Evolutionary conservation across 2,113 vertebrate genomes (phyloP).

Genomic region (Vicugna pacos): DNA sequence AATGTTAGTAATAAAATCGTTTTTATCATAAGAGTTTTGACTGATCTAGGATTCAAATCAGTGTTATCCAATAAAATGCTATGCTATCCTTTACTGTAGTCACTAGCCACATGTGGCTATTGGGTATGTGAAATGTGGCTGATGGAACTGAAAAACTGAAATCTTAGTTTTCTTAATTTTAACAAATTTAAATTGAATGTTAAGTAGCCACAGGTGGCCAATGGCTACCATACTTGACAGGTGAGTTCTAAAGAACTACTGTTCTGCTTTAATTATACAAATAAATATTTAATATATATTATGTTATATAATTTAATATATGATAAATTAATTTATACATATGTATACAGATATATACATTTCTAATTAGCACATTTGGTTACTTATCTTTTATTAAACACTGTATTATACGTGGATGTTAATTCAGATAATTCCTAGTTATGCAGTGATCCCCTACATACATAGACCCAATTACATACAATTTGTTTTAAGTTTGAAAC

Average conservation of each 20-base stretch:
- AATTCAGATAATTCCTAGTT: not conserved
- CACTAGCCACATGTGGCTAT: not conserved
- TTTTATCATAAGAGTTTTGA: not conserved
- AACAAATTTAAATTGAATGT: not conserved
- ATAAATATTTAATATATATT: not conserved
- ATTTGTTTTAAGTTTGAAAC: not conserved
- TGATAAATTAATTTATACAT: not conserved
- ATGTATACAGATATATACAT: not conserved
- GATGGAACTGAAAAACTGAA: not conserved
- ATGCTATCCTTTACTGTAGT: not conserved
- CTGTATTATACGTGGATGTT: not conserved
- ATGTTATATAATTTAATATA: not conserved
- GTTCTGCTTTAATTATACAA: not conserved
- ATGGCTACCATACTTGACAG: not conserved
- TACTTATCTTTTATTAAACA: not conserved
- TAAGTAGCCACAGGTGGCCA: not conserved
- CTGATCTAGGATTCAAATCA: not conserved
- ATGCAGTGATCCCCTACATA: not conserved
- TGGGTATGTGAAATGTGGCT: not conserved
- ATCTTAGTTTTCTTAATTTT: not conserved
- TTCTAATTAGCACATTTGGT: not conserved
- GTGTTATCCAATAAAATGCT: not conserved
- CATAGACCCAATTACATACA: not conserved
- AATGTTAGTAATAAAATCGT: not conserved
- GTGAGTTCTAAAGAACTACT: not conserved